Conservation (phyloP, 2,888 invertebrate species). For the Dorcus parallelipipedus region DNA sequence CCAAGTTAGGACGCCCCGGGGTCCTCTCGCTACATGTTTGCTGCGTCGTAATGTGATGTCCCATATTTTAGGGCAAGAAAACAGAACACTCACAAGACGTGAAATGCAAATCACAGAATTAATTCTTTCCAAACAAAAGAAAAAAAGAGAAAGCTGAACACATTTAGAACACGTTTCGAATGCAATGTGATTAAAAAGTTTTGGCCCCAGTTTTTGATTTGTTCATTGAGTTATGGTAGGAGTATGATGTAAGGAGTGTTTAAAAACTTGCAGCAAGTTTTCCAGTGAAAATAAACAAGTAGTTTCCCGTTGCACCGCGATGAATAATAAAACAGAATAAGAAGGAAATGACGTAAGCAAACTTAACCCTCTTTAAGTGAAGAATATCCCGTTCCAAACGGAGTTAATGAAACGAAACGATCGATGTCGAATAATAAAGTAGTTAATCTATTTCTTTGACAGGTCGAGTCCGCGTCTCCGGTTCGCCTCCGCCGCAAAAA, state of each 20-base stretch:
- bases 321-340: background rate
- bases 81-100: background rate
- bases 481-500: no score
- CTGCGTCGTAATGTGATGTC: background rate
- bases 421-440: constrained; percentile 32
- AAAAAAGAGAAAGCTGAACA: no score
- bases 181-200: no score
- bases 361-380: constrained; percentile 2
- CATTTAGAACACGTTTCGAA: no score
- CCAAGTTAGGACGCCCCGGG: constrained; percentile 4
- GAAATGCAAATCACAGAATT: background rate
- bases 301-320: background rate
- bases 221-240: no score
- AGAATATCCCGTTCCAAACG: constrained; percentile 6
- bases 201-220: no score
- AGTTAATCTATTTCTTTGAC: constrained; percentile 30
- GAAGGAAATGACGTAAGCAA: background rate
- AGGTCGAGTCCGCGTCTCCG: background rate
- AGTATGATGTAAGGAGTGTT: no score
- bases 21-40: no score
- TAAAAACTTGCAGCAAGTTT: background rate
- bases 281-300: constrained; percentile 1
- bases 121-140: no score
- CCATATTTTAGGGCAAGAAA: background rate
- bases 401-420: constrained; percentile 31